phyloP scores from a whole-genome alignment of 2,113 vertebrate species.

The Sturnus vulgaris region DNA sequence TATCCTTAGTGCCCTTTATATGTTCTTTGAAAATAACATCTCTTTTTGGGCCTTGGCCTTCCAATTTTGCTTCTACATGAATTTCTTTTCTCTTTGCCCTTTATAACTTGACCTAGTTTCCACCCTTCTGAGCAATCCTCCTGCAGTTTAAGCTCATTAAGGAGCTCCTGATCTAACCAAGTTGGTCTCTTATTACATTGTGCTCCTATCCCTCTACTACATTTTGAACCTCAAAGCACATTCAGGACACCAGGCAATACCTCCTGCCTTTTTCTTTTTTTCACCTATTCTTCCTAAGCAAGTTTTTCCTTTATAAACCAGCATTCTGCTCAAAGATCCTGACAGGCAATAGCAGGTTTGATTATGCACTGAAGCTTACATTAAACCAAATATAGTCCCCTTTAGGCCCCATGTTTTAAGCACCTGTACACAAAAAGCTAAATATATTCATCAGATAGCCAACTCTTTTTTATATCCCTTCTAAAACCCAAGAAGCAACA shows the following conservation, averaged over 20 bases:
- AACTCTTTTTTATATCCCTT: not conserved
- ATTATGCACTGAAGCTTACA: not conserved
- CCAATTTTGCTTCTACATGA: constrained; percentile 1
- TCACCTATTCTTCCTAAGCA: not conserved
- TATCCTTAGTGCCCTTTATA: not conserved
- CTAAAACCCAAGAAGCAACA: not conserved
- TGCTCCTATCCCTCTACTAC: not conserved
- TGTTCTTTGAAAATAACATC: not conserved
- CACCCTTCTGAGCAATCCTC: constrained; percentile 49
- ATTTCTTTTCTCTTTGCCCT: constrained; percentile 37
- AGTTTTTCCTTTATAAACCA: not conserved
- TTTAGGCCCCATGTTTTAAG: not conserved
- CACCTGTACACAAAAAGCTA: not conserved
- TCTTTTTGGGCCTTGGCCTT: constrained; percentile 5
- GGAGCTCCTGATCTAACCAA: constrained; percentile 19
- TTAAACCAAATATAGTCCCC: not conserved
- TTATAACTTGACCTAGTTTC: constrained; percentile 59
- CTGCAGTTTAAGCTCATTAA: constrained; percentile 54
- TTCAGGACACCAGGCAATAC: not conserved
- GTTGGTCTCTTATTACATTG: constrained; percentile 6
- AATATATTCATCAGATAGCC: not conserved
- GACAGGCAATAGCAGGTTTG: not conserved
- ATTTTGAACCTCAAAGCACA: constrained; percentile 16
- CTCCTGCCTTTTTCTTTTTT: not conserved
- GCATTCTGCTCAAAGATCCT: not conserved